Evolutionary conservation across 1,140 invertebrate genomes (phyloP), one percentile per base, ranked within the genome.

Genomic region (Neodiprion virginianus): DNA sequence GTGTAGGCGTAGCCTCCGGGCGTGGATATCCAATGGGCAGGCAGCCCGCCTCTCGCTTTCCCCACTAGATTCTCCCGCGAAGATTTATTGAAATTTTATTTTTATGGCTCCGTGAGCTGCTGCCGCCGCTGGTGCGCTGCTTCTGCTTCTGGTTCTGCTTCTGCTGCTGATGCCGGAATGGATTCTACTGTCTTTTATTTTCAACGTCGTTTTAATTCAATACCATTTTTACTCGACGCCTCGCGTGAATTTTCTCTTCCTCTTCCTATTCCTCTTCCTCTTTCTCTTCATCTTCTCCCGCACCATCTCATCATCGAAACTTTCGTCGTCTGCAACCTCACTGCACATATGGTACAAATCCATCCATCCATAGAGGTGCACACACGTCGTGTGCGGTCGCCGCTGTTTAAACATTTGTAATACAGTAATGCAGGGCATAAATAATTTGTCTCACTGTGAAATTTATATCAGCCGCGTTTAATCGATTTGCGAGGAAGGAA

Each of bases 41-140:
- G 78, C 79, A 79, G 80, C 82, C 83, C 83, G 82, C 84, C 85
- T 40, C 85, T 81, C 79, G 74, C 74, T 82, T 82, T 76, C 82
- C 83, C 83, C 82, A 82, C 85, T 83, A 81, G 81, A 76, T 61
- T 61, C 53, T 61, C 11, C 77, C 79, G 79, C 71, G 75, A 86
- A 88, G 87, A 89, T 89, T 89, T 89, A 89, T 89, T 89, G 88
- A 89, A 89, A 88, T 88, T 89, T 89, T 89, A 89, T 89, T 89
- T 89, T 89, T 89, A 88, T 88, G 87, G 84, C 82, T 85, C 79
- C 77, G 84, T 82, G 80, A 81, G 82, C 79, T 81, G 79, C 78
- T 76, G 72, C 76, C 76, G 74, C 69, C 65, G 67, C 69, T 67
- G 72, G 77, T 74, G 69, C 28, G 69, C 28, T 1, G 28, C 77